A percentile compares a stretch with the other conserved stretches of the same genome.
Evolutionary conservation across 2,797 vertebrate genomes (phyloP).

Genomic region (Vespertilio murinus): DNA sequence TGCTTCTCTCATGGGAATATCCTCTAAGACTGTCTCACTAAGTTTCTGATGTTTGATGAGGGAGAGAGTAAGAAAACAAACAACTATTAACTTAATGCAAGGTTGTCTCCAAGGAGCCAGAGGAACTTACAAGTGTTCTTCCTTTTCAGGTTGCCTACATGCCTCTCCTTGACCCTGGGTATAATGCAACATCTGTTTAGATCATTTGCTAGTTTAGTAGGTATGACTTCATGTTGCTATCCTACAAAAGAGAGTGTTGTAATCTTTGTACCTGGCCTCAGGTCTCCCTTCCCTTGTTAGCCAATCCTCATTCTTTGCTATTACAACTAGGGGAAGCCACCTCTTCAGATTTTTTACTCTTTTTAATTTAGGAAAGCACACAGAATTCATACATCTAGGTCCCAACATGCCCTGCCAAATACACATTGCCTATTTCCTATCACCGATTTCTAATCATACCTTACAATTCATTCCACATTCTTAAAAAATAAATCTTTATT

Average conservation of each 20-base stretch:
- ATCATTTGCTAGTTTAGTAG: background rate
- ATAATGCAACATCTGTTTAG: background rate
- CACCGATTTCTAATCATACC: background rate
- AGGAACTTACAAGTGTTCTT: background rate
- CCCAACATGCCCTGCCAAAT: too few species aligned
- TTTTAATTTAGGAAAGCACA: background rate
- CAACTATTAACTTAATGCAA: background rate
- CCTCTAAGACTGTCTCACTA: background rate
- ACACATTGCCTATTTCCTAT: background rate
- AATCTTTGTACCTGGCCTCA: background rate
- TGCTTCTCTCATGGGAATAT: background rate
- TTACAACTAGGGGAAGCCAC: background rate
- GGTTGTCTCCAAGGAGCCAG: background rate
- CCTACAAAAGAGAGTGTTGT: background rate
- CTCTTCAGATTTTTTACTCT: background rate
- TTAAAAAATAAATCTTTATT: background rate
- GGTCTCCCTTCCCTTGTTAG: background rate
- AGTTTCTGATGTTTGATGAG: background rate
- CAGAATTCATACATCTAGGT: background rate
- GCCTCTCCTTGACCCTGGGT: background rate
- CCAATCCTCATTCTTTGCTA: background rate
- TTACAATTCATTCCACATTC: background rate
- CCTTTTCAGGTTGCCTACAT: background rate
- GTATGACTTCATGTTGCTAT: background rate
- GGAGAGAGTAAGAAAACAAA: background rate